Percentiles rank a stretch among this genome's conserved stretches.
phyloP scores from a whole-genome alignment of 2,888 invertebrate genomes.

The Drosophila suboccidentalis region DNA sequence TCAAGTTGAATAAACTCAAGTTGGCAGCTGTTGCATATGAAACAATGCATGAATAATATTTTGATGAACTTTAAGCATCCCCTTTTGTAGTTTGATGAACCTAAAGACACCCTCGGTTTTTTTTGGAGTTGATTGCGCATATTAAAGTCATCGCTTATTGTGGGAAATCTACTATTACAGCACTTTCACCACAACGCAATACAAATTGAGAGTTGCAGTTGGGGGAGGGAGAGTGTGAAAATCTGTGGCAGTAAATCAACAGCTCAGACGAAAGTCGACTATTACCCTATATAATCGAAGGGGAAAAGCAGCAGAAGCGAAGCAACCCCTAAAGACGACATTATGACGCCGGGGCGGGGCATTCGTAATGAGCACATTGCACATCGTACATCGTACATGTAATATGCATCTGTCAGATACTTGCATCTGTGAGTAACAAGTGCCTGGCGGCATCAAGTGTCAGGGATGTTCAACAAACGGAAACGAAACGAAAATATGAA shows the following conservation, averaged over 20 bases:
- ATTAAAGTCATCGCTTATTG: conserved; percentile 39
- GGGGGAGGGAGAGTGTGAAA: conserved; percentile 44
- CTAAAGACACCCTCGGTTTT: conserved; percentile 36
- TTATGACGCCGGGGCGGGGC: conserved; percentile 17
- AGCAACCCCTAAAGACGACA: conserved; percentile 52
- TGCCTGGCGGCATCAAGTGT: conserved; percentile 43
- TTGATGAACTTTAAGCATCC: conserved; percentile 43
- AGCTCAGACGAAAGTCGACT: conserved; percentile 35
- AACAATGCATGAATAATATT: conserved; percentile 29
- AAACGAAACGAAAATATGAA: conserved; percentile 2
- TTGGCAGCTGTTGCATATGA: conserved; percentile 46
- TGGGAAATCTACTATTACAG: conserved; percentile 45
- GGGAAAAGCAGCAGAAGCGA: conserved; percentile 25
- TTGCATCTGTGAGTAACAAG: conserved; percentile 50
- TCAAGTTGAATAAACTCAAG: conserved; percentile 73
- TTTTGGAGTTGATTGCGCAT: conserved; percentile 49
- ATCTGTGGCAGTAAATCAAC: conserved; percentile 54
- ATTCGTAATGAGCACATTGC: conserved; percentile 38
- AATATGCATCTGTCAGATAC: conserved; percentile 56
- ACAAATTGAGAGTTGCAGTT: conserved; percentile 7
- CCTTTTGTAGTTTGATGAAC: conserved; percentile 38
- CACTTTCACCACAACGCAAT: conserved; percentile 69
- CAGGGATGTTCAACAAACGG: conserved; percentile 7
- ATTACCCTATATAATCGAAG: conserved; percentile 60
- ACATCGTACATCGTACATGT: conserved; percentile 7